Evolutionary conservation across 2,797 vertebrate species (phyloP), one percentile per base, ranked within the genome.

Genomic region (Rousettus madagascariensis): DNA sequence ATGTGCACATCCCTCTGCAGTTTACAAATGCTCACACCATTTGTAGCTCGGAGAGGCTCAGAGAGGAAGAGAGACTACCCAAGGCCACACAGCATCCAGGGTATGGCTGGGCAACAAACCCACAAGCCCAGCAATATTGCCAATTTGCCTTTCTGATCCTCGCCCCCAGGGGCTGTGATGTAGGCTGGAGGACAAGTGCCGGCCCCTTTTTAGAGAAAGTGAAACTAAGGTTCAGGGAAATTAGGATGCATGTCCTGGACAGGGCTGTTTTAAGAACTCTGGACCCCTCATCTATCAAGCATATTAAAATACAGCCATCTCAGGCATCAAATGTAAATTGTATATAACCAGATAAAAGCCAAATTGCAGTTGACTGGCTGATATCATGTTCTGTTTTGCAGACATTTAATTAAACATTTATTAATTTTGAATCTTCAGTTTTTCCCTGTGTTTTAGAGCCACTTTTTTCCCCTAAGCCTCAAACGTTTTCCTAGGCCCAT

Each of bases 351-450:
- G 96, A 91, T 97, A 94, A 96, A 96, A 96, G 82, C 94, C 95
- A 97, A 97, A 95, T 96, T 94, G 90, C 91, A 88, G 75, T 89
- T 75, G 95, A 96, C 92, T 89, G 89, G 74, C 92, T 91, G 82
- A 95, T 94, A 97, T 91, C 90, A 68, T 95, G 91, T 95, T 96
- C 90, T 96, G 91, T 92, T 97, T 96, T 94, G 88, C 90, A 97
- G 94, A 89, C 78, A 92, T 97, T 97, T 97, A 97, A 97, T 96
- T 97, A 97, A 97, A 97, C 95, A 96, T 97, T 96, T 96, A 97
- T 97, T 97, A 95, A 95, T 97, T 97, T 96, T 92, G 92, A 96
- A 96, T 96, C 85, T 96, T 83, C 94, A 96, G 91, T 95, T 96
- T 95, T 94, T 79, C 87, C 74, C 72, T 86, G 41, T 92, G 57